A percentile compares a stretch with the other conserved stretches of the same genome.
These are phyloP conservation scores for Cricetomys ansorgei DNA, from an alignment of 2,113 vertebrate species.

Conservation along the genomic window DNA sequence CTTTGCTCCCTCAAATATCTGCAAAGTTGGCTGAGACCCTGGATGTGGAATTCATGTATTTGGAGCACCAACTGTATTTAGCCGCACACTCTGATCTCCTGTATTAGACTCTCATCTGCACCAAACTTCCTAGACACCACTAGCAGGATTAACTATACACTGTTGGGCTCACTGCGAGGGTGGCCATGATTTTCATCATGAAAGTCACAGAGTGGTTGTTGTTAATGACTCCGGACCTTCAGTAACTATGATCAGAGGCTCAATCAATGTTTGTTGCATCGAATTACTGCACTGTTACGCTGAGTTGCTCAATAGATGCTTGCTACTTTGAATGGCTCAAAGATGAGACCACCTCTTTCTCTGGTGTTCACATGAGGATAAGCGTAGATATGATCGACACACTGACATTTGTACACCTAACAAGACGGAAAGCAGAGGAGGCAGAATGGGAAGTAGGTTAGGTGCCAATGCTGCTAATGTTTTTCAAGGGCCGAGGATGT, in stretches of 20 bases:
- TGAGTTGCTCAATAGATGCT: slow-evolving; percentile 45
- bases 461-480: slow-evolving; percentile 76
- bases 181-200: slow-evolving; percentile 35
- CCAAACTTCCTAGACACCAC: background rate
- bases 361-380: slow-evolving; percentile 76
- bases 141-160: background rate
- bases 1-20: background rate
- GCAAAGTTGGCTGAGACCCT: background rate
- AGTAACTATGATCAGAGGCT: slow-evolving; percentile 64
- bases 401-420: slow-evolving; percentile 68
- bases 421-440: slow-evolving; percentile 68
- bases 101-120: too few relatives aligned
- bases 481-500: slow-evolving; percentile 65
- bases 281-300: slow-evolving; percentile 3
- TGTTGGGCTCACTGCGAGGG: background rate
- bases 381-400: slow-evolving; percentile 80
- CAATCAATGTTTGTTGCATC: slow-evolving; percentile 44
- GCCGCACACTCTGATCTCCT: background rate
- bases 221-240: slow-evolving; percentile 62
- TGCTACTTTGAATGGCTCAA: background rate
- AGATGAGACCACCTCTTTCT: slow-evolving; percentile 74
- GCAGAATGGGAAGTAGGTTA: slow-evolving; percentile 77
- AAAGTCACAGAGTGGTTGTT: slow-evolving; percentile 63
- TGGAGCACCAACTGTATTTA: background rate
- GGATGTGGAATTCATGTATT: background rate